Evolutionary conservation across 2,113 vertebrate genomes (phyloP).

Genomic region (Carassius carassius): DNA sequence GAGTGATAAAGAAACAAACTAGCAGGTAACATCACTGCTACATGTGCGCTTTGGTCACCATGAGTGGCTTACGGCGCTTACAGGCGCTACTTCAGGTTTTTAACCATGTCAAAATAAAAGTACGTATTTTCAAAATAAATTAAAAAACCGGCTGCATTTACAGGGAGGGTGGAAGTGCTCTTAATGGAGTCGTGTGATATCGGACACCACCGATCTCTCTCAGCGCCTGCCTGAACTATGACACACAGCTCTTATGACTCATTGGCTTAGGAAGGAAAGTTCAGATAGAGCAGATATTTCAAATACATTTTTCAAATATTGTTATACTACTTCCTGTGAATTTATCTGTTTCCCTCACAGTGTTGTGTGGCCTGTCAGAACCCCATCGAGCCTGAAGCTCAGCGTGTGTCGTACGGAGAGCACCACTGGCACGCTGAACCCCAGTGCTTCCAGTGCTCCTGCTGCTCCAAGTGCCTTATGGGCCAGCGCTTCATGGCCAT

Average conservation of each 20-base stretch:
- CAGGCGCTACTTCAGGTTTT: too few relatives aligned
- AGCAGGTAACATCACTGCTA: too few relatives aligned
- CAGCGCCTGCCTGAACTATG: not conserved
- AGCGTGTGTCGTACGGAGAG: conserved; percentile 89
- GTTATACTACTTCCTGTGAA: not conserved
- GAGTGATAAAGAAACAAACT: too few relatives aligned
- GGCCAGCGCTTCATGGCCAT: conserved; percentile 92
- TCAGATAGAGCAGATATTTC: not conserved
- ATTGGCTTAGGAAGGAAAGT: not conserved
- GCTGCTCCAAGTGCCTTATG: conserved; percentile 90
- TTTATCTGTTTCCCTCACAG: conserved; percentile 67
- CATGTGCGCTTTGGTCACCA: too few relatives aligned
- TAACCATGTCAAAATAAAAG: too few relatives aligned
- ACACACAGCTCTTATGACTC: not conserved
- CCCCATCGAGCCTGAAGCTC: conserved; percentile 90
- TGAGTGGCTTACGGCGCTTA: too few relatives aligned
- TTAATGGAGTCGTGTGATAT: conserved; percentile 15
- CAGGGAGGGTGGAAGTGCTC: not conserved
- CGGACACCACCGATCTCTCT: conserved; percentile 8
- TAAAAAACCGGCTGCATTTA: too few relatives aligned
- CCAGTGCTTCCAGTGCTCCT: conserved; percentile 90
- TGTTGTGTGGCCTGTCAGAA: conserved; percentile 85
- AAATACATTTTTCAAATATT: not conserved
- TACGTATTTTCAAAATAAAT: too few relatives aligned
- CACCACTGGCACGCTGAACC: conserved; percentile 89